phyloP scores from a whole-genome alignment of 2,797 vertebrate species.

The Pteronotus mesoamericanus region DNA sequence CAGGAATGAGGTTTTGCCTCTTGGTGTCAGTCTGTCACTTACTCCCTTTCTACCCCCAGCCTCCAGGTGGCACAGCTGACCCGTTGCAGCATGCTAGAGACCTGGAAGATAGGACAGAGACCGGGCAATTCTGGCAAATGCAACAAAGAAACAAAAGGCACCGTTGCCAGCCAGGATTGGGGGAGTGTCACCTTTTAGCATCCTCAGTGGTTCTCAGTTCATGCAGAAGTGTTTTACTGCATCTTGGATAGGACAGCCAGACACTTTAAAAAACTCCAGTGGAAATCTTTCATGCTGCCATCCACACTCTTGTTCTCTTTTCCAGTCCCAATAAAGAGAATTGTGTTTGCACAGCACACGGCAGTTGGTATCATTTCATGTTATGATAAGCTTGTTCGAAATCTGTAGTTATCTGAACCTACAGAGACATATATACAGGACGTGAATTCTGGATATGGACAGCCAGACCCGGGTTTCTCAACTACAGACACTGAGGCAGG shows the following conservation, averaged over 20 bases:
- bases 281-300: background rate
- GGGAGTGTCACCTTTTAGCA: background rate
- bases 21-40: background rate
- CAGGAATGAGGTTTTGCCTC: background rate
- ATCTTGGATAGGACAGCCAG: background rate
- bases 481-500: background rate
- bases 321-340: background rate
- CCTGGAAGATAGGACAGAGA: background rate
- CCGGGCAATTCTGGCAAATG: background rate
- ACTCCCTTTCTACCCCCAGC: background rate
- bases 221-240: background rate
- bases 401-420: background rate
- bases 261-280: background rate
- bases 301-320: background rate
- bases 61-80: conserved; percentile 53
- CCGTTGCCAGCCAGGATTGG: background rate
- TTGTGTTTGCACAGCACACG: background rate
- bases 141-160: background rate
- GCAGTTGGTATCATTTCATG: background rate
- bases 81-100: background rate
- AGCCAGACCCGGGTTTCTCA: background rate
- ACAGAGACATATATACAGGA: background rate
- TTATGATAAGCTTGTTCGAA: background rate
- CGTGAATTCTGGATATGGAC: background rate
- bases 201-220: background rate